Conservation (phyloP, 2,113 vertebrate genomes). For the Chloroceryle aenea region DNA sequence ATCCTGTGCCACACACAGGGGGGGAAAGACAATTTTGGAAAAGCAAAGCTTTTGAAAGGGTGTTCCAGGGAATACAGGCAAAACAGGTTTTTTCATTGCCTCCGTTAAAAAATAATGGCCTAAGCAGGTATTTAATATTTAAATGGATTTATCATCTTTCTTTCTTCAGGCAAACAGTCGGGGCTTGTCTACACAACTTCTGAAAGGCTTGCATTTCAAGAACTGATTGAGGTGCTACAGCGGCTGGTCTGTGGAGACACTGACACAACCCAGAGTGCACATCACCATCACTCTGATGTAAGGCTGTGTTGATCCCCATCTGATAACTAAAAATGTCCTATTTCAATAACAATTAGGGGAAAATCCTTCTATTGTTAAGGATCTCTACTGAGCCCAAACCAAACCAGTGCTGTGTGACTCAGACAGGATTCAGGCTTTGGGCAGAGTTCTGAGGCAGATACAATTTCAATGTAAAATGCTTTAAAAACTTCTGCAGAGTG, state of each 20-base stretch:
- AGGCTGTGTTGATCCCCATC: neutral
- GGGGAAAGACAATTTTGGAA: neutral
- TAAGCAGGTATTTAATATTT: conserved; percentile 10
- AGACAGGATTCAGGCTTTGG: neutral
- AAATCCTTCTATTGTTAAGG: neutral
- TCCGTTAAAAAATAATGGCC: conserved; percentile 7
- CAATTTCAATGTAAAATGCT: neutral
- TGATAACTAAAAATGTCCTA: neutral
- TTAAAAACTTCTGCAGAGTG: neutral
- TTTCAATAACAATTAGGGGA: neutral
- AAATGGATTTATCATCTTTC: neutral
- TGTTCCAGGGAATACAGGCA: neutral
- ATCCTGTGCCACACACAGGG: neutral
- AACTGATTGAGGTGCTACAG: neutral
- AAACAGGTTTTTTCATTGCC: conserved; percentile 1
- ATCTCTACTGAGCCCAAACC: neutral
- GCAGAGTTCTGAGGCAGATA: neutral
- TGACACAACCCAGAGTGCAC: neutral
- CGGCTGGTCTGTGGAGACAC: neutral
- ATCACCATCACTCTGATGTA: neutral
- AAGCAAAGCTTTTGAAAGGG: conserved; percentile 21
- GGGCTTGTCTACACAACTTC: neutral
- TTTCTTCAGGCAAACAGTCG: neutral
- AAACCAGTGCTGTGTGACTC: neutral
- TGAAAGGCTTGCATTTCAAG: neutral